These are phyloP conservation scores for Thymelicus acteon DNA, from an alignment of 2,888 invertebrate genomes.

Conservation along the genomic window DNA sequence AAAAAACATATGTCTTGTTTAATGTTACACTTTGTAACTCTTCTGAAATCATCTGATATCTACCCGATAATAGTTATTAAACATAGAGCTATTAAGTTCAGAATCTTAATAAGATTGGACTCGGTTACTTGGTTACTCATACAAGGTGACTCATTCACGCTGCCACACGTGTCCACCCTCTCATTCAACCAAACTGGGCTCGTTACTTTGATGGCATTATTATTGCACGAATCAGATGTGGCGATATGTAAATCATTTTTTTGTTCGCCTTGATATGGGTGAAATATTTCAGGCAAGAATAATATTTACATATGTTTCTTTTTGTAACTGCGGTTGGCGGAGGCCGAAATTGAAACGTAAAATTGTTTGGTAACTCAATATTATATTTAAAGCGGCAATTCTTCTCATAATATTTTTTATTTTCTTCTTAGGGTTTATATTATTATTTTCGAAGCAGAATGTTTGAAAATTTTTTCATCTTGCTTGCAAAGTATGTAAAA, in stretches of 20 bases:
- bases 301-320: constrained; percentile 19
- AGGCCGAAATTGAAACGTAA: neutral
- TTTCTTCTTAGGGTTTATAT: too few relatives aligned
- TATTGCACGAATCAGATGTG: constrained; percentile 42
- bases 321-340: neutral
- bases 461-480: too few relatives aligned
- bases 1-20: constrained; percentile 42
- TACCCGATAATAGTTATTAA: constrained; percentile 10
- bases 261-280: constrained; percentile 29
- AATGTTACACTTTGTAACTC: neutral
- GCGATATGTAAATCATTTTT: constrained; percentile 37
- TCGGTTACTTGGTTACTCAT: constrained; percentile 43
- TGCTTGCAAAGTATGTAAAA: too few relatives aligned
- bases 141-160: constrained; percentile 44
- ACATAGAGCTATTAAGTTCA: constrained; percentile 33
- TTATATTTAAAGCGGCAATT: neutral
- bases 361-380: constrained; percentile 4
- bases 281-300: constrained; percentile 22
- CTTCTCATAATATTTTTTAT: neutral
- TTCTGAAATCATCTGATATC: neutral
- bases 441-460: too few relatives aligned
- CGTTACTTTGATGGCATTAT: constrained; percentile 45
- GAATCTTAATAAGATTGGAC: constrained; percentile 37
- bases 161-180: constrained; percentile 44
- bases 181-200: constrained; percentile 43